Conservation (phyloP, 2,888 invertebrate genomes). For the Masnerella sp. region DNA sequence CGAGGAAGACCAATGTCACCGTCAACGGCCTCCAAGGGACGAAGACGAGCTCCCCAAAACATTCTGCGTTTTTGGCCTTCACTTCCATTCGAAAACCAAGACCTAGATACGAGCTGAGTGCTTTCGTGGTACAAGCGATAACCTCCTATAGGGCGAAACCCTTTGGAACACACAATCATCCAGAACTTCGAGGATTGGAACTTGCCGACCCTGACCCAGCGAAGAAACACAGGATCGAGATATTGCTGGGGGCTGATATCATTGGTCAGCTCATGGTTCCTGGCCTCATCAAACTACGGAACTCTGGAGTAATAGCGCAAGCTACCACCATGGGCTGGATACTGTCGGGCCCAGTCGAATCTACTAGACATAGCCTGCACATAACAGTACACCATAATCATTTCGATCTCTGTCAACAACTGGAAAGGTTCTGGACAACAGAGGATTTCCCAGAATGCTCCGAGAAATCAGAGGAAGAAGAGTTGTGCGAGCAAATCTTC, state of each 20-base stretch:
- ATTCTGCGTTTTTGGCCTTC: background rate
- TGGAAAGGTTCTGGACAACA: conserved; percentile 7
- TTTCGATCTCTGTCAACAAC: background rate
- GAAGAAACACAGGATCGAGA: background rate
- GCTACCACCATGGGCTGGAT: conserved; percentile 15
- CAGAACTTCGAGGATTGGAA: background rate
- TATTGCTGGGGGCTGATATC: conserved; percentile 7
- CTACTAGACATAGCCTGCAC: too few species aligned
- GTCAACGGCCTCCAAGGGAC: conserved; percentile 6
- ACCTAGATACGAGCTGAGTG: background rate
- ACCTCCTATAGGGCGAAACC: conserved; percentile 10
- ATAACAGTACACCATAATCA: conserved; percentile 1
- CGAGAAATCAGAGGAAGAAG: background rate
- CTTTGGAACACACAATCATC: background rate
- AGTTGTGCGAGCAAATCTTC: background rate
- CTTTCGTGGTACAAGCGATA: conserved; percentile 7
- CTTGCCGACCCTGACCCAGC: conserved; percentile 5
- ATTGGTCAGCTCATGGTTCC: background rate
- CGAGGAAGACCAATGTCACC: background rate
- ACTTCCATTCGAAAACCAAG: background rate
- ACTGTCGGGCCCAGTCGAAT: conserved; percentile 8
- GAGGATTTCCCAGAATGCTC: conserved; percentile 3
- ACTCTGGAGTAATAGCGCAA: conserved; percentile 8
- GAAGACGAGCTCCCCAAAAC: background rate
- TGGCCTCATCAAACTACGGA: background rate